These are phyloP conservation scores for Phrynocephalus forsythii DNA, from an alignment of 2,797 vertebrate species.

Conservation along the genomic window DNA sequence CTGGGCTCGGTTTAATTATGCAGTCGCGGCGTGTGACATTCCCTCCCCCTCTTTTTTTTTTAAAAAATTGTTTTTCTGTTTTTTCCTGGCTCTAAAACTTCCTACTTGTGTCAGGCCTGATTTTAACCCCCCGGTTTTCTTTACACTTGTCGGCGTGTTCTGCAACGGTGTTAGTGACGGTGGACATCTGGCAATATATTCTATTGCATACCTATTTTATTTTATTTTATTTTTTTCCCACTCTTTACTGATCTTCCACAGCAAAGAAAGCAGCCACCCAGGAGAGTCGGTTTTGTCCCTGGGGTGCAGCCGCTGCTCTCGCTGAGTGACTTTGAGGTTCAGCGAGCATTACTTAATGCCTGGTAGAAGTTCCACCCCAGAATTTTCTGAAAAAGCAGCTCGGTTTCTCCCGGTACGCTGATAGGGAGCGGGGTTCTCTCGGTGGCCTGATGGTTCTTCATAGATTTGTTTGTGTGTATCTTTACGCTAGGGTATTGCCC, in stretches of 20 bases:
- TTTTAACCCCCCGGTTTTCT: background rate
- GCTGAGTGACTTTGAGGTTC: background rate
- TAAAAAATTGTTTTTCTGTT: too few species aligned
- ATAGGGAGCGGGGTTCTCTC: too few species aligned
- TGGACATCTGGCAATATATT: background rate
- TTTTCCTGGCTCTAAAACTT: too few species aligned
- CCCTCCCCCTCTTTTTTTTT: background rate
- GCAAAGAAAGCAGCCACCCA: too few species aligned
- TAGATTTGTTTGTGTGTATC: too few species aligned
- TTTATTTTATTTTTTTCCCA: background rate
- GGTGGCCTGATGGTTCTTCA: too few species aligned
- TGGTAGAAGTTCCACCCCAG: background rate
- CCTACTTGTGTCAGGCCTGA: conserved; percentile 10
- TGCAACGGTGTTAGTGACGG: fast-evolving
- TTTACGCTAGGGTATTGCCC: too few species aligned
- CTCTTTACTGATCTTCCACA: background rate
- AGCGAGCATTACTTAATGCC: background rate
- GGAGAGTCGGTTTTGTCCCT: background rate
- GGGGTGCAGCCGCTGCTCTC: background rate
- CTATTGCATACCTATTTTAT: background rate
- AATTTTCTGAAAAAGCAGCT: background rate
- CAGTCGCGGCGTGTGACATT: conserved; percentile 32
- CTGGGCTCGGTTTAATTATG: conserved; percentile 62
- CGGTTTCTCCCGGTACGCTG: too few species aligned
- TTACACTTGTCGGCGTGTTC: background rate